These are phyloP conservation scores for Xenentodon cancila DNA, from an alignment of 2,797 vertebrate genomes.

Conservation along the genomic window DNA sequence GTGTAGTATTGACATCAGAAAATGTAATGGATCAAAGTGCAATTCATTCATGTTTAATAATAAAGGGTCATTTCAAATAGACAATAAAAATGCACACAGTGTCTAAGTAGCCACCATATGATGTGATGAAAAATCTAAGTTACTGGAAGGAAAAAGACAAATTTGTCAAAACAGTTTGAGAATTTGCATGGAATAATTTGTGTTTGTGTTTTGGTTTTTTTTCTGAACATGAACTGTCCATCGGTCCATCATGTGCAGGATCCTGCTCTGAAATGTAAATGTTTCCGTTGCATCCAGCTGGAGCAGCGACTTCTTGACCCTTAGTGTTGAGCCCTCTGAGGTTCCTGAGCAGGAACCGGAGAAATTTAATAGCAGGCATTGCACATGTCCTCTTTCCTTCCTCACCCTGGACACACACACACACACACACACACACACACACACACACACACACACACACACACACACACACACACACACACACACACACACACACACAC, in stretches of 20 bases:
- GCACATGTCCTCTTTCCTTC: too few species aligned
- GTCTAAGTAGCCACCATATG: too few species aligned
- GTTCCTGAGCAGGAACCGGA: slow-evolving; percentile 63
- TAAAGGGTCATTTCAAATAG: too few species aligned
- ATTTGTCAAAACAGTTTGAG: neutral
- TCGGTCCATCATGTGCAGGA: neutral
- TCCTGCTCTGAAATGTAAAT: slow-evolving; percentile 23
- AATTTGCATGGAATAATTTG: neutral
- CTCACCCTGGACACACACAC: slow-evolving; percentile 66
- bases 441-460: neutral
- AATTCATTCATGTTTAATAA: too few species aligned
- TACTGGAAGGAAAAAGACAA: neutral
- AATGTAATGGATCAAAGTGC: too few species aligned
- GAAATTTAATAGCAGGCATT: slow-evolving; percentile 61
- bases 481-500: neutral
- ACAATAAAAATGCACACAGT: too few species aligned
- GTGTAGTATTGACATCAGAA: too few species aligned
- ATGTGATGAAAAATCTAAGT: neutral
- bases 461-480: neutral
- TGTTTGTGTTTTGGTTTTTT: neutral
- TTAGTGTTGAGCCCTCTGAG: slow-evolving; percentile 30
- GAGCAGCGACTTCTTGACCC: slow-evolving; percentile 33
- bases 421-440: slow-evolving; percentile 31
- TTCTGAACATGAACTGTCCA: slow-evolving; percentile 5
- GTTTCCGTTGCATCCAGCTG: slow-evolving; percentile 25